Evolutionary conservation across 35 echinoderm and acorn worm genomes (phyloP), one percentile per base, ranked within the genome.

Genomic region (Holothuria glaberrima): DNA sequence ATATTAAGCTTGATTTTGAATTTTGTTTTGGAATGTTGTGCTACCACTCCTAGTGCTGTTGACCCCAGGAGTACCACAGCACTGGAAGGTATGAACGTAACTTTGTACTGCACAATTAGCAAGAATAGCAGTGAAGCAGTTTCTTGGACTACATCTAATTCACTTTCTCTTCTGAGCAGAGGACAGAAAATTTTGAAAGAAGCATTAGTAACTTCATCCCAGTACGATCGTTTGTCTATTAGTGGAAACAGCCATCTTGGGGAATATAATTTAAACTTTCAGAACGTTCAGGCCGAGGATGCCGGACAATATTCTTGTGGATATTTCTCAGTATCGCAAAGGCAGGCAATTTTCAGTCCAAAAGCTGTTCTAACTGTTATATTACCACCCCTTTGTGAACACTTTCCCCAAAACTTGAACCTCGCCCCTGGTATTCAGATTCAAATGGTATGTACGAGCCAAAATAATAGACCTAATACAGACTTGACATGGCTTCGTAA

Each of bases 381-480:
- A 19, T 20, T 22, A 12, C 57, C 52, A 9, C 80, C 74, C 6
- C 17, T 61, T 12, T 84, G 80, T 17, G 30, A 59, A 14, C 57
- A 61, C 6, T 22, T 31, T 84, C 29, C 52, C 9, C 31, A 21
- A 63, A 84, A 59, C 24, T 21, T 30, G 14, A 2, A 84, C 17
- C 52, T 63, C 33, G 9, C 34, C 6, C 80, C 80, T 6, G 80
- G 80, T 9, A 21, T 0, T 19, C 28, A 3, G 22, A 84, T 84
- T 36, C 21, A 84, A 38, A 84, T 84, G 80, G 57, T 59, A 32
- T 84, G 80, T 84, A 24, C n/a, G 12, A 84, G 80, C 31, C 80
- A 61, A 33, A 84, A 84, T 57, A 84, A 61, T 38, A 48, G 59
- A 5, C 80, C 27, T 1, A 84, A 84, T 57, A 84, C 54, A 14